These are phyloP conservation scores for Lontra canadensis DNA, from an alignment of 2,113 vertebrate species.

Conservation along the genomic window DNA sequence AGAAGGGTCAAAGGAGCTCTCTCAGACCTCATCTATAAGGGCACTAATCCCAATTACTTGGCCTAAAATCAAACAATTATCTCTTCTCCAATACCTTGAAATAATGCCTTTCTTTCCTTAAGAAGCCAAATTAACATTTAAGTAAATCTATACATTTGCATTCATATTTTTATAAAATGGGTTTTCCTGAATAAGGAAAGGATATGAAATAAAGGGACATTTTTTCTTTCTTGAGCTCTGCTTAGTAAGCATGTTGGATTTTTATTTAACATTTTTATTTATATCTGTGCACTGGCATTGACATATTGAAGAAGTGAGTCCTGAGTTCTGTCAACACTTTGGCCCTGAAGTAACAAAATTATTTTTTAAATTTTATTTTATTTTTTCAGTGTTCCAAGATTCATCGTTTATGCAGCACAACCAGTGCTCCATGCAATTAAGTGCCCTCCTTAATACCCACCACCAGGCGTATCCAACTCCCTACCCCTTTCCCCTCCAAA, in stretches of 20 bases:
- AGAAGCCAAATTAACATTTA: not conserved
- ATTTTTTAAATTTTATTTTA: too few relatives aligned
- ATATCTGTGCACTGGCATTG: not conserved
- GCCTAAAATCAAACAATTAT: not conserved
- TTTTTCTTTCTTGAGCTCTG: not conserved
- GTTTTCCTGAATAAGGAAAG: not conserved
- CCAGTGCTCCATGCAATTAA: too few relatives aligned
- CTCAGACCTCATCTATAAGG: not conserved
- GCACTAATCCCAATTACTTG: not conserved
- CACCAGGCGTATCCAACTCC: too few relatives aligned
- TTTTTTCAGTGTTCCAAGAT: too few relatives aligned
- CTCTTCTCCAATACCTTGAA: not conserved
- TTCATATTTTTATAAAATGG: not conserved
- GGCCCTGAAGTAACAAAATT: not conserved
- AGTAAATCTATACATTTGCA: not conserved
- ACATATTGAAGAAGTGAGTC: not conserved
- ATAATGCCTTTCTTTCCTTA: slow-evolving; percentile 20
- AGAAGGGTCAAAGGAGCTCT: not conserved
- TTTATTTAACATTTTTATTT: not conserved
- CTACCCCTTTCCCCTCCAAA: too few relatives aligned
- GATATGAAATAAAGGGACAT: not conserved
- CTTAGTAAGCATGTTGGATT: not conserved
- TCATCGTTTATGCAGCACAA: too few relatives aligned
- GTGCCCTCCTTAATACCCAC: too few relatives aligned
- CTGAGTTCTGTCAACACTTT: slow-evolving; percentile 28